Percentiles rank a stretch among this genome's conserved stretches.
Conservation (phyloP, 2,113 vertebrate species). For the Semnornis frantzii region DNA sequence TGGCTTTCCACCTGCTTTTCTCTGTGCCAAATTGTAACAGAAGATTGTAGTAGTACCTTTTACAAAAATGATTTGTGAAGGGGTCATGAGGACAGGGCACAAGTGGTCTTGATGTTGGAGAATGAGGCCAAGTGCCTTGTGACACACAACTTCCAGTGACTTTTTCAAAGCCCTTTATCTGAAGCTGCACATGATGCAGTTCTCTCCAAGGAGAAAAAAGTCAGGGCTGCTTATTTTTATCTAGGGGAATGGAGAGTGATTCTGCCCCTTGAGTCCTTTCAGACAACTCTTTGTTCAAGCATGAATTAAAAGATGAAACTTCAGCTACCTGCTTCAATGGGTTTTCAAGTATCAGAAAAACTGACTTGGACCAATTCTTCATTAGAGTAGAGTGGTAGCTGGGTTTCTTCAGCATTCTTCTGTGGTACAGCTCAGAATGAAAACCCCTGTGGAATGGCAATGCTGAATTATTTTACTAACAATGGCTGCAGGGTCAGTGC, state of each 20-base stretch:
- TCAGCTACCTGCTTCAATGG: not conserved
- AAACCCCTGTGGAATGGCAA: too few species aligned
- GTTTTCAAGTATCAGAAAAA: too few species aligned
- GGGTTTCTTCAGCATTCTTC: too few species aligned
- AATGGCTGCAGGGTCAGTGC: too few species aligned
- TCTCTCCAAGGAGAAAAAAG: not conserved
- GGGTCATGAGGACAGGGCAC: not conserved
- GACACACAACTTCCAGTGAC: rapidly evolving
- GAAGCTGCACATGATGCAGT: not conserved
- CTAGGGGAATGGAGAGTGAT: not conserved
- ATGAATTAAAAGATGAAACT: not conserved
- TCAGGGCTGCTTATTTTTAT: not conserved
- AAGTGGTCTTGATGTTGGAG: not conserved
- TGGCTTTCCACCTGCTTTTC: not conserved
- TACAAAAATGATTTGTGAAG: not conserved
- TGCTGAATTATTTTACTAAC: too few species aligned
- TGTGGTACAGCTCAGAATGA: too few species aligned
- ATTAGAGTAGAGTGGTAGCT: too few species aligned
- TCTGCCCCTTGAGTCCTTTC: not conserved
- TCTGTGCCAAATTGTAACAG: not conserved
- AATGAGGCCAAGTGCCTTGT: not conserved
- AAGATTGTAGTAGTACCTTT: not conserved
- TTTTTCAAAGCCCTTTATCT: not conserved
- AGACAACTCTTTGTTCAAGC: not conserved
- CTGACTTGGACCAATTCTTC: too few species aligned